phyloP scores from a whole-genome alignment of 2,113 vertebrate genomes.

The Sakesphorus luctuosus region DNA sequence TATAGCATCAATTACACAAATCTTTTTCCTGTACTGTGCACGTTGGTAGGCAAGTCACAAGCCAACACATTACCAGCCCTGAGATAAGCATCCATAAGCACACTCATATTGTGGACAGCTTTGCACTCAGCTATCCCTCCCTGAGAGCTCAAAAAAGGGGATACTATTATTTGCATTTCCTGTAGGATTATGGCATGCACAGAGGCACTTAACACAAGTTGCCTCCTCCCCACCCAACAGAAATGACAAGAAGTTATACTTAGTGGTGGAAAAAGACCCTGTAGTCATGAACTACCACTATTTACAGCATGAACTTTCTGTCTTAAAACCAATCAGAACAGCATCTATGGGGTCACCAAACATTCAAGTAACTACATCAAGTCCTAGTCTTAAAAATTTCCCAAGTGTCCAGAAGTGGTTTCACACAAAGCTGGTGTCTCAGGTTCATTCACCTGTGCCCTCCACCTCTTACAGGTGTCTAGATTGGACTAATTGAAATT shows the following conservation, averaged over 20 bases:
- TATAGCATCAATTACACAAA: background rate
- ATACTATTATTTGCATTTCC: background rate
- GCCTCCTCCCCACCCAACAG: background rate
- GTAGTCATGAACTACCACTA: background rate
- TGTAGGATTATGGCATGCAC: background rate
- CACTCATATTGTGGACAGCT: background rate
- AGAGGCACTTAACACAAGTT: background rate
- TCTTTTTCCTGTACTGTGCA: background rate
- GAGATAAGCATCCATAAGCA: background rate
- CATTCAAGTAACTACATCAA: background rate
- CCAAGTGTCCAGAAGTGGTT: background rate
- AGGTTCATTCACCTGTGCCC: background rate
- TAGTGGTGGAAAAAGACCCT: background rate
- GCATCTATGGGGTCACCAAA: background rate
- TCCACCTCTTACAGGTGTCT: background rate
- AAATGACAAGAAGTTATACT: background rate
- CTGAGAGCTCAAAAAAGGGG: background rate
- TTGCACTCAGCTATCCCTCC: background rate
- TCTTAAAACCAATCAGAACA: background rate
- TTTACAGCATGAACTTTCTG: background rate
- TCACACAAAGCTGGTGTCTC: background rate
- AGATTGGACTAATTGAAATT: background rate
- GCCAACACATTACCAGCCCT: background rate
- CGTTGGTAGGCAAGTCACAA: background rate
- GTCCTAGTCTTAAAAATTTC: background rate